Evolutionary conservation across 2,113 vertebrate genomes (phyloP).

Genomic region (Pelobates fuscus): DNA sequence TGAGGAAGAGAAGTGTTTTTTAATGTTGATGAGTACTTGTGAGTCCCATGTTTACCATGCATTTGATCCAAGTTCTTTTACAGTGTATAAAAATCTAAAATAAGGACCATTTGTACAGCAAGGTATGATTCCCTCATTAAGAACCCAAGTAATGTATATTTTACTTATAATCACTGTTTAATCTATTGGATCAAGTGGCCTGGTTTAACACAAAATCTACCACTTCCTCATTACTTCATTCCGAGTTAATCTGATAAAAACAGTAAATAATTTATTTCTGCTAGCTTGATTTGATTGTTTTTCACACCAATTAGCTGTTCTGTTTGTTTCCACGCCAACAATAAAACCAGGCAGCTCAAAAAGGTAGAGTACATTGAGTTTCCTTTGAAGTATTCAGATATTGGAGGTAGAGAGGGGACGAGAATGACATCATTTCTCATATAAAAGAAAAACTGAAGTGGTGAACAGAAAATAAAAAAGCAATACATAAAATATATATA

Average conservation of each 20-base stretch:
- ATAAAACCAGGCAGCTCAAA: slow-evolving; percentile 13
- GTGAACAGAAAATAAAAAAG: not conserved
- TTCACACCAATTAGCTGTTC: slow-evolving; percentile 40
- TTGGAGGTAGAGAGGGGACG: not conserved
- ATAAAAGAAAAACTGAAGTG: not conserved
- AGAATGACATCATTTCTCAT: not conserved
- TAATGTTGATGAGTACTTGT: too few relatives aligned
- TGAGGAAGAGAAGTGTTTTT: too few relatives aligned
- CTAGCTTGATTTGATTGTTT: slow-evolving; percentile 17
- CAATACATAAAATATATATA: not conserved
- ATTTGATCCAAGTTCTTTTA: too few relatives aligned
- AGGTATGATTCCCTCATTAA: too few relatives aligned
- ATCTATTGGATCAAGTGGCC: not conserved
- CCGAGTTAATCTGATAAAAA: slow-evolving; percentile 17
- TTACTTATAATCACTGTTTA: too few relatives aligned
- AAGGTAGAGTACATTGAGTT: not conserved
- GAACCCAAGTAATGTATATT: too few relatives aligned
- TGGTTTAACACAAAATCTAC: not conserved
- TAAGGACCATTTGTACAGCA: too few relatives aligned
- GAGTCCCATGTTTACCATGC: too few relatives aligned
- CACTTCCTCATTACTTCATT: slow-evolving; percentile 4
- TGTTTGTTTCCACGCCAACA: slow-evolving; percentile 38
- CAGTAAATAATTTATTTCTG: slow-evolving; percentile 34
- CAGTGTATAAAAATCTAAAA: too few relatives aligned
- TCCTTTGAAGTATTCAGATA: slow-evolving; percentile 1